Percentiles rank a stretch among this genome's conserved stretches.
Conservation (phyloP, 2,113 vertebrate genomes). For the Arizona elegans region DNA sequence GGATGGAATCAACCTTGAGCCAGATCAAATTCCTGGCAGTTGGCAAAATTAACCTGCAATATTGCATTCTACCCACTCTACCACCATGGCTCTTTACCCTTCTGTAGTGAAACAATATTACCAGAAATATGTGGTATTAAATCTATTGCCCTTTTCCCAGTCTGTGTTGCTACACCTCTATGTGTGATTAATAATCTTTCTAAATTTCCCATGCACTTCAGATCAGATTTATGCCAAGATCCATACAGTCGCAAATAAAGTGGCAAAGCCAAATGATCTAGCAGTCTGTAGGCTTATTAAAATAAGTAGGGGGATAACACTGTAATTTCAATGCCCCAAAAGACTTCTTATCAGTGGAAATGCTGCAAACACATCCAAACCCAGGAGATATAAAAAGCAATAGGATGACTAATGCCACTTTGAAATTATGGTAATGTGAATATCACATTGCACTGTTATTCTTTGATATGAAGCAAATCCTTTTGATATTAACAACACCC, state of each 20-base stretch:
- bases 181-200: not conserved
- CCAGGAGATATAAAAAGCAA: not conserved
- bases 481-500: not conserved
- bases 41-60: too few species aligned
- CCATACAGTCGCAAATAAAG: not conserved
- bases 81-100: not conserved
- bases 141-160: not conserved
- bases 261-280: not conserved
- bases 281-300: not conserved
- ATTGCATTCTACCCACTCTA: too few species aligned
- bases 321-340: not conserved
- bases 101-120: not conserved
- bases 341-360: not conserved
- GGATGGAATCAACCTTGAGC: too few species aligned
- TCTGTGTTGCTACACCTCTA: not conserved
- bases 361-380: not conserved
- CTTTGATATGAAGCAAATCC: not conserved
- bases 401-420: constrained; percentile 16
- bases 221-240: not conserved
- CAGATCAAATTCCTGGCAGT: too few species aligned
- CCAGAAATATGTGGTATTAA: not conserved
- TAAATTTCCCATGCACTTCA: not conserved
- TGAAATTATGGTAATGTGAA: not conserved
- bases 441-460: not conserved
- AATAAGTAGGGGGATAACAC: not conserved